Evolutionary conservation across 1,140 invertebrate species (phyloP), one percentile per base, ranked within the genome.

Genomic region (Drosophila ohnishii): DNA sequence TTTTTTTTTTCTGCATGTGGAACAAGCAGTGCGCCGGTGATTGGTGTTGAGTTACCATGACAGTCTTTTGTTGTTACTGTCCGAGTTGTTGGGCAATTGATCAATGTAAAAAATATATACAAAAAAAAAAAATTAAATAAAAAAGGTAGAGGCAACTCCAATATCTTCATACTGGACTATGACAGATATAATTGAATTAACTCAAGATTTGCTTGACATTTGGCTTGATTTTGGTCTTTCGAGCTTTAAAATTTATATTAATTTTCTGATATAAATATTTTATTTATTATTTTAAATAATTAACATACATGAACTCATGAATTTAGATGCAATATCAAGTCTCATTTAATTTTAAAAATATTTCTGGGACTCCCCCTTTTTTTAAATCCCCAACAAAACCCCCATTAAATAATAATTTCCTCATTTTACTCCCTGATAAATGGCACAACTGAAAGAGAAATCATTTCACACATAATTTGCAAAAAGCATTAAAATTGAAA

Each of bases 1-100:
- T n/a, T n/a, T n/a, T n/a, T n/a, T n/a, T n/a, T n/a, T n/a, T n/a
- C 53, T 47, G 47, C 55, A 75, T 75, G 55, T 60, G 73, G 62
- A 75, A 75, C 62, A 75, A 44, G 47, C 47, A 34, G 51, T 48
- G 65, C 65, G 65, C 53, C 66, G 67, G 42, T 34, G 51, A 71
- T 75, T 69, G 82, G 75, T 87, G 83, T 86, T 78, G 79, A 79
- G 65, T 86, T 87, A 75, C 65, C 66, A 73, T 79, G 79, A 76
- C 82, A 87, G 76, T 77, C 64, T 77, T 76, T 77, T 77, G 72
- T 75, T 75, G 67, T 44, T 48, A 28, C 45, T 50, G 28, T 50
- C 47, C n/a, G 8, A 53, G 51, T 71, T 58, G 9, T 71, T 71
- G 65, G 55, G 51, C 67, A 71, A 71, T 70, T 65, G 67, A 71